These are phyloP conservation scores for Chaetorhynchus papuensis DNA, from an alignment of 2,113 vertebrate genomes.

Conservation along the genomic window DNA sequence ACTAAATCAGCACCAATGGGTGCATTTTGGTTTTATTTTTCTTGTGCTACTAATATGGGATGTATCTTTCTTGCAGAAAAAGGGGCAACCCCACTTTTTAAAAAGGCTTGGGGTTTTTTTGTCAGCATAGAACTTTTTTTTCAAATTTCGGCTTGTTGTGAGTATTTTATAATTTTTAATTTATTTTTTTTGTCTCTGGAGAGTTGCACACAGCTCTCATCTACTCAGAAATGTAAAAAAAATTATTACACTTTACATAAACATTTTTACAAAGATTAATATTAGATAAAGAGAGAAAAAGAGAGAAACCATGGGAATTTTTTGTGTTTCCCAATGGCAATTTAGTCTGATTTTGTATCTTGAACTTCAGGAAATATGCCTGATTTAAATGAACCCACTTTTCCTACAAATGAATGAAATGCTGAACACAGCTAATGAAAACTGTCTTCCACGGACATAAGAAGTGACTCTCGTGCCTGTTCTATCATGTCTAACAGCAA, in stretches of 20 bases:
- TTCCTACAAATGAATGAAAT: neutral
- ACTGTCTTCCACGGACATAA: neutral
- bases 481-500: neutral
- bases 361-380: neutral
- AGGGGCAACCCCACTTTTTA: neutral
- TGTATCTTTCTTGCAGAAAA: neutral
- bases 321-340: neutral
- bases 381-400: constrained; percentile 31
- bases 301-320: neutral
- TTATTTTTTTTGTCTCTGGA: neutral
- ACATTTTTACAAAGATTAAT: neutral
- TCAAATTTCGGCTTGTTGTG: neutral
- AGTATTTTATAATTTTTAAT: neutral
- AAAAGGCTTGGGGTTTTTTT: neutral
- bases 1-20: neutral
- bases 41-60: neutral
- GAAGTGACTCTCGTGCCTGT: neutral
- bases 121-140: neutral
- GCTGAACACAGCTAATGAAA: neutral
- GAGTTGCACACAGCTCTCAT: neutral
- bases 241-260: neutral
- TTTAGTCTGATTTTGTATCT: neutral
- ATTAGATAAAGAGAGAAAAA: neutral
- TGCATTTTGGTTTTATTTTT: neutral
- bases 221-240: neutral